Evolutionary conservation across 2,797 vertebrate genomes (phyloP).

Genomic region (Eurystomus glaucurus): DNA sequence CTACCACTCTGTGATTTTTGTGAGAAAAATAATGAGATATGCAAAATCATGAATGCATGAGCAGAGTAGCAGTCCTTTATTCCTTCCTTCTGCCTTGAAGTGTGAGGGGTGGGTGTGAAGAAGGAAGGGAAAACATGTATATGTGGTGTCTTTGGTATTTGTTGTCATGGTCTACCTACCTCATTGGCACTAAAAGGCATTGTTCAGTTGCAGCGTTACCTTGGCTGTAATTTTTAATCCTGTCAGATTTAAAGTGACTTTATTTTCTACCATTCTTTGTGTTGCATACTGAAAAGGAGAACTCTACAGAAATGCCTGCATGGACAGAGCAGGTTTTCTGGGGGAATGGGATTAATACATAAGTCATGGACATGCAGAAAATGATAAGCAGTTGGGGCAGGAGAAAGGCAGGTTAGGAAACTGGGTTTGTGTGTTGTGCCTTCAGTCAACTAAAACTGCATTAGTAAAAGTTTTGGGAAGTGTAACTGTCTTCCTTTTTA

Average conservation of each 20-base stretch:
- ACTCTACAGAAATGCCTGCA: neutral
- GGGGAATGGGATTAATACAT: neutral
- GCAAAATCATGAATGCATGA: neutral
- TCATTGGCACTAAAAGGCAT: neutral
- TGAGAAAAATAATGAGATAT: neutral
- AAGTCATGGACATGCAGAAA: neutral
- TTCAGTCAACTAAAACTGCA: neutral
- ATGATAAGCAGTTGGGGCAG: neutral
- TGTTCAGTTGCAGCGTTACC: neutral
- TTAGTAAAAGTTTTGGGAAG: neutral
- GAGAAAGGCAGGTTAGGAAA: neutral
- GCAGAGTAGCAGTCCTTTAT: neutral
- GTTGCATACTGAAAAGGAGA: neutral
- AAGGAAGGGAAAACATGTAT: neutral
- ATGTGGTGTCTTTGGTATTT: neutral
- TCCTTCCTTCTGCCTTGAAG: neutral
- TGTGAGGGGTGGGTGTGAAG: accelerated
- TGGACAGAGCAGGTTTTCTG: neutral
- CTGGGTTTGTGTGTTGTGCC: neutral
- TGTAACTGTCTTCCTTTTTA: neutral
- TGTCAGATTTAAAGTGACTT: neutral
- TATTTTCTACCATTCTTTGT: neutral
- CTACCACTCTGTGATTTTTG: neutral
- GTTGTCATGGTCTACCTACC: neutral
- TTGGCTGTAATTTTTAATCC: neutral